Evolutionary conservation across 2,888 invertebrate genomes (phyloP), one percentile per base, ranked within the genome.

Genomic region (Ormyrus nitidulus): DNA sequence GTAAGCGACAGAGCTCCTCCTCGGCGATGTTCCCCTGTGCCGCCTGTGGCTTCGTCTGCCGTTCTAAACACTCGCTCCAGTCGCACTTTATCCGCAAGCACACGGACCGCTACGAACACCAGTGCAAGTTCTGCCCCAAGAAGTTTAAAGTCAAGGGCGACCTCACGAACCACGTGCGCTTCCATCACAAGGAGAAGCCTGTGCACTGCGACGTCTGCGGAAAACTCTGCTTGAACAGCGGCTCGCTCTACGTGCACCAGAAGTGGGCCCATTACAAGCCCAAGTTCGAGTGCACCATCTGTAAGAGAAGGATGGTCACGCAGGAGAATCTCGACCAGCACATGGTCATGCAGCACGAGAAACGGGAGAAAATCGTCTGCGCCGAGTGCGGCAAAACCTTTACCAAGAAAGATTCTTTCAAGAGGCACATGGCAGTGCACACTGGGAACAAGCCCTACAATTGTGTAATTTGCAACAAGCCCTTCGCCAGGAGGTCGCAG

Each of bases 191-290:
- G 44, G 90, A 90, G 71, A 89, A 88, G n/a, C 91, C 90, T 0
- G 82, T 90, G 0, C 87, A 87, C 19, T 91, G 91, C 82, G 88
- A 90, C 79, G 87, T 90, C 0, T 91, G 91, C 71, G 90, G 90
- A 7, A 82, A 81, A 13, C 77, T 88, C 0, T 90, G 91, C 53
- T 85, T 88, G 69, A 90, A 90, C 77, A 88, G 87, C 19, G 90
- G 90, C 44, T 90, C 90, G 0, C 85, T 91, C 0, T 90, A 90
- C 77, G 90, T 91, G 0, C 90, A 90, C 69, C 88, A 89, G 68
- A 90, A 90, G 53, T 90, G 90, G 90, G 90, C 90, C 0, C 90
- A 90, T 56, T 90, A 87, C 79, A 90, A 90, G 65, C 90, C 90
- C 1, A 89, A 90, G 73, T 90, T 83, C 80, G 90, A 90, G 76